Conservation (phyloP, 1,140 invertebrate species). For the Rhopalosiphum padi region DNA sequence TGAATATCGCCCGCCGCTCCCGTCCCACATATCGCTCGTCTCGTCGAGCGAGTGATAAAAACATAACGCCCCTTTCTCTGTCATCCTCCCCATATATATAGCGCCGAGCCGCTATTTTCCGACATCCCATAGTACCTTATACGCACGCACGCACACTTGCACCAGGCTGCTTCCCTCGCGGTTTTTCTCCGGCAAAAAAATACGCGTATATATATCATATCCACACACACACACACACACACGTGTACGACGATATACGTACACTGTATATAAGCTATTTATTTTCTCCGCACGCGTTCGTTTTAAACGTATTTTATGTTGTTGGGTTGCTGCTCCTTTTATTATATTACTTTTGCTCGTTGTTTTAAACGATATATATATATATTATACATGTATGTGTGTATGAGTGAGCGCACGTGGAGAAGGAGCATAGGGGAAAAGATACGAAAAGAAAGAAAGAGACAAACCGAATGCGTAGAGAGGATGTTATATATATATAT, state of each 20-base stretch:
- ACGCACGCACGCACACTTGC: neutral
- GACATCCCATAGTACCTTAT: neutral
- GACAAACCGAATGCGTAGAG: neutral
- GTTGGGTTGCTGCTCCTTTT: conserved; percentile 45
- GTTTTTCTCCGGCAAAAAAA: conserved; percentile 42
- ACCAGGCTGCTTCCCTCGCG: conserved; percentile 7
- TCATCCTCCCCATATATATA: neutral
- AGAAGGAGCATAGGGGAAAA: neutral
- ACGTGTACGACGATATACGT: neutral
- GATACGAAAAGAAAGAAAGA: neutral
- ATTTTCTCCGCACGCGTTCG: conserved; percentile 54
- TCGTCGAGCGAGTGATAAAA: conserved; percentile 53
- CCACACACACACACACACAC: neutral
- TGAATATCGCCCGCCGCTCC: conserved; percentile 13
- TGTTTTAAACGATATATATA: conserved; percentile 54
- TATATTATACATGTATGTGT: neutral
- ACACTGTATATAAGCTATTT: conserved; percentile 45
- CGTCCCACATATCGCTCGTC: conserved; percentile 18
- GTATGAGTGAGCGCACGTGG: neutral
- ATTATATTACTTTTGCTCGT: conserved; percentile 53
- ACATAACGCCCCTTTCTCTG: conserved; percentile 50
- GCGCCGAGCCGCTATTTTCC: neutral
- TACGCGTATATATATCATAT: neutral
- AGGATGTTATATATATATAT: neutral
- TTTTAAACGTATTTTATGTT: conserved; percentile 55